A percentile compares a stretch with the other conserved stretches of the same genome.
These are phyloP conservation scores for Diuraphis noxia DNA, from an alignment of 1,140 invertebrate genomes.

Conservation along the genomic window DNA sequence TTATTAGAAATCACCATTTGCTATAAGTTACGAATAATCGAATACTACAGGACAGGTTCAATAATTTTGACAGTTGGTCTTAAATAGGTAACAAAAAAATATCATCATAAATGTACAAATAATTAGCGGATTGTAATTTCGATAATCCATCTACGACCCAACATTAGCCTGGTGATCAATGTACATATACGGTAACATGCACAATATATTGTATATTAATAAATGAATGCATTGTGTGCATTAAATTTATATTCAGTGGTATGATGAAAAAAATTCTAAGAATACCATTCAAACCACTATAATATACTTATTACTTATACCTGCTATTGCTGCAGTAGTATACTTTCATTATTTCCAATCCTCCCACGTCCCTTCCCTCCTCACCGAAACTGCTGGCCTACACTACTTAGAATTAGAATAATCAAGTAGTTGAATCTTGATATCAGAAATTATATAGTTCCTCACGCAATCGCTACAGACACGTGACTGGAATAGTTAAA, in stretches of 20 bases:
- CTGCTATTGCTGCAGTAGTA: neutral
- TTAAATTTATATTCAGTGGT: neutral
- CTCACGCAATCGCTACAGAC: slow-evolving; percentile 38
- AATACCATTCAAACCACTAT: neutral
- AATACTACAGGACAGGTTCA: too few species aligned
- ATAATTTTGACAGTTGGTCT: too few species aligned
- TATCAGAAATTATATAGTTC: slow-evolving; percentile 42
- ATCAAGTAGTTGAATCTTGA: slow-evolving; percentile 36
- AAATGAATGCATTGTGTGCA: neutral
- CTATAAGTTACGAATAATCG: too few species aligned
- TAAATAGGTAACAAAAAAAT: too few species aligned
- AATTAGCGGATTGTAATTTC: neutral
- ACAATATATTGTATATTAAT: too few species aligned
- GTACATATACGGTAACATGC: too few species aligned
- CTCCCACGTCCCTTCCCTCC: neutral
- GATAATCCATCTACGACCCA: neutral
- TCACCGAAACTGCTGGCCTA: neutral
- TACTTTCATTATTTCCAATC: slow-evolving; percentile 25
- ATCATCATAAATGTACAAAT: neutral
- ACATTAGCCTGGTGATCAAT: neutral
- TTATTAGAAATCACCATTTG: neutral
- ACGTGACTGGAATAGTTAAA: slow-evolving; percentile 42
- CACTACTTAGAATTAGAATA: slow-evolving; percentile 30
- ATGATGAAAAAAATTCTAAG: neutral
- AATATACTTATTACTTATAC: too few species aligned